These are phyloP conservation scores for Latheticus oryzae DNA, from an alignment of 2,888 invertebrate genomes.

Conservation along the genomic window DNA sequence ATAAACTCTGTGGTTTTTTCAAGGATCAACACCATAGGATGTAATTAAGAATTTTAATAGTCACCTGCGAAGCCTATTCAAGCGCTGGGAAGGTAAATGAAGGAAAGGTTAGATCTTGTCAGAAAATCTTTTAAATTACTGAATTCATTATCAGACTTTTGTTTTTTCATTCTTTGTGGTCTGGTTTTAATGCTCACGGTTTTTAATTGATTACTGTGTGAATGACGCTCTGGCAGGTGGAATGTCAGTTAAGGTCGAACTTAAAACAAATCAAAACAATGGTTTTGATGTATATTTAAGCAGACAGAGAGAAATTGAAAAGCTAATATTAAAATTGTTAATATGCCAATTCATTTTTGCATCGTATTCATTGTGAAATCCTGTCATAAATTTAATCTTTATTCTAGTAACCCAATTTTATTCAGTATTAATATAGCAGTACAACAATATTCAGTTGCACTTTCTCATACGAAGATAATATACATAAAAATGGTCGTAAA, in stretches of 20 bases:
- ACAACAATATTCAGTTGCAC: constrained; percentile 12
- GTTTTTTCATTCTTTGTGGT: constrained; percentile 11
- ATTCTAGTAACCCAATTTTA: constrained; percentile 26
- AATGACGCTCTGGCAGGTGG: constrained; percentile 16
- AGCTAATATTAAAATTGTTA: neutral
- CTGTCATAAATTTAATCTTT: constrained; percentile 13
- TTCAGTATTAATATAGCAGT: neutral
- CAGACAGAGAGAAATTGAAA: neutral
- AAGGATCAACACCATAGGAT: constrained; percentile 41
- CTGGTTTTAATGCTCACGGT: no score
- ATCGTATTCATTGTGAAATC: constrained; percentile 9
- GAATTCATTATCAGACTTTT: constrained; percentile 17
- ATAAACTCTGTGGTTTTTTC: constrained; percentile 35
- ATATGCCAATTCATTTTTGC: constrained; percentile 6
- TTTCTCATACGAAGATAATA: constrained; percentile 12
- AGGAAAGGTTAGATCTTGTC: constrained; percentile 44
- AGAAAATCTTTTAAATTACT: constrained; percentile 29
- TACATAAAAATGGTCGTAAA: constrained; percentile 2
- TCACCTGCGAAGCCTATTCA: constrained; percentile 42
- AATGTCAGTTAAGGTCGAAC: constrained; percentile 25
- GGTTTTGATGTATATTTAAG: neutral
- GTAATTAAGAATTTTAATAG: constrained; percentile 44
- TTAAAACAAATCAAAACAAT: constrained; percentile 8
- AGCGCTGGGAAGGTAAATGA: constrained; percentile 41
- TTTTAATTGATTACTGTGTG: constrained; percentile 14